phyloP scores from a whole-genome alignment of 2,888 invertebrate genomes.

The Troglohyphantes excavatus region DNA sequence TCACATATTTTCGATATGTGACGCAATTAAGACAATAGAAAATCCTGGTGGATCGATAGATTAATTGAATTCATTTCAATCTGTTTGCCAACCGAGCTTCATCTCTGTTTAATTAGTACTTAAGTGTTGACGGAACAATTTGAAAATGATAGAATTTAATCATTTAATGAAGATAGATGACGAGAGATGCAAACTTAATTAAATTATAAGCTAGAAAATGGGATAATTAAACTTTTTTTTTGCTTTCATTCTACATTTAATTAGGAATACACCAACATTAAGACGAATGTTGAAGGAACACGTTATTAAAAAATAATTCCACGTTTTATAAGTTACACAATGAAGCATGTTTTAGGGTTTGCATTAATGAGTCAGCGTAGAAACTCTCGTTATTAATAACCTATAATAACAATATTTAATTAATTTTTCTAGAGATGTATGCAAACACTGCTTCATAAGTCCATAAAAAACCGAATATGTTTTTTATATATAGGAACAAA shows the following conservation, averaged over 20 bases:
- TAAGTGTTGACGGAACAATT: background rate
- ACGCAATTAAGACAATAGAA: background rate
- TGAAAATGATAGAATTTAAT: background rate
- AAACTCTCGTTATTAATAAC: no score
- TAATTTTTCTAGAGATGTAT: no score
- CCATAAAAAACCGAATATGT: no score
- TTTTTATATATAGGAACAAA: no score
- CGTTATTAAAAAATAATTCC: background rate
- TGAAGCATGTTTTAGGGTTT: no score
- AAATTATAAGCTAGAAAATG: background rate
- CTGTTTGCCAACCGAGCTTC: background rate
- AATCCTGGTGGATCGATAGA: background rate
- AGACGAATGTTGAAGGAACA: background rate
- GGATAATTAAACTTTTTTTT: background rate
- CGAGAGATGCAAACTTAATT: background rate
- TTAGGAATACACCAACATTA: background rate
- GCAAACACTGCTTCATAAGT: no score
- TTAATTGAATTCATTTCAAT: background rate
- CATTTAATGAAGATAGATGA: conserved; percentile 7
- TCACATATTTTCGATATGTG: background rate
- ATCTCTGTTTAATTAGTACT: conserved; percentile 7
- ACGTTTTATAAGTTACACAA: no score
- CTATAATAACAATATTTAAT: no score
- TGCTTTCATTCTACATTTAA: background rate
- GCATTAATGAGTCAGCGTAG: no score